Base-by-base conservation (phyloP, 30 jellyfish, hydroid and myxozoan species). In the Chironex yamaguchii region DNA sequence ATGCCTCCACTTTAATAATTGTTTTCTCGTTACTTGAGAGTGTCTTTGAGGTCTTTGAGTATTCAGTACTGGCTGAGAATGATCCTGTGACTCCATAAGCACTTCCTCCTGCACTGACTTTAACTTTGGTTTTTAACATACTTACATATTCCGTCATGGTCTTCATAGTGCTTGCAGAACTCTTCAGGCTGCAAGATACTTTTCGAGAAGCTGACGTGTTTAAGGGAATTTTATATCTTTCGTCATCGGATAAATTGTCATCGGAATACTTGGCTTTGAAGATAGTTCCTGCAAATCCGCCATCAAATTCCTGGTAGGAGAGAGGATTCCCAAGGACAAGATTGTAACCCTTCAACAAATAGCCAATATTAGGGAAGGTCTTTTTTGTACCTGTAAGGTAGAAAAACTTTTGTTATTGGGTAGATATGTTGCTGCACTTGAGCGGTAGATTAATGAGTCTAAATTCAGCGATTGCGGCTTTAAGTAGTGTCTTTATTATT, bases 51-150 rank as follows among this genome's bases (percentile, higher is more conserved):
- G 63, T 67, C 36, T 69, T 82, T 30, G 77, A 67, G 79, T 82
- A 82, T 24, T 82, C 92, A 3, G 86, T 52, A 51, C 92, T 82
- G 67, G 92, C 92, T 3, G 84, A 24, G 54, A 81, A 81, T 2
- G 92, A 81, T 14, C 85, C 92, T 26, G 66, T 50, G 3, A 67
- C 92, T 24, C 34, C 62, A 42, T 9, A 42, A 42, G 35, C 23
- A 3, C 29, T 11, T 0, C 63, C 84, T 2, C 84, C 65, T 14
- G 34, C 91, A 11, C 84, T 36, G 6, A 66, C 67, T 0, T 82
- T 25, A n/a, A 74, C 91, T 49, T 64, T 81, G 35, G 84, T 49
- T 13, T 11, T 26, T 23, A 81, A 49, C 65, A 65, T 71, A 28
- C 32, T 32, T 66, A 64, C 84, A 49, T 81, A 81, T 29, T 81